Evolutionary conservation across 2,888 invertebrate genomes (phyloP), one percentile per base, ranked within the genome.

Genomic region (Antheraea yamamai): DNA sequence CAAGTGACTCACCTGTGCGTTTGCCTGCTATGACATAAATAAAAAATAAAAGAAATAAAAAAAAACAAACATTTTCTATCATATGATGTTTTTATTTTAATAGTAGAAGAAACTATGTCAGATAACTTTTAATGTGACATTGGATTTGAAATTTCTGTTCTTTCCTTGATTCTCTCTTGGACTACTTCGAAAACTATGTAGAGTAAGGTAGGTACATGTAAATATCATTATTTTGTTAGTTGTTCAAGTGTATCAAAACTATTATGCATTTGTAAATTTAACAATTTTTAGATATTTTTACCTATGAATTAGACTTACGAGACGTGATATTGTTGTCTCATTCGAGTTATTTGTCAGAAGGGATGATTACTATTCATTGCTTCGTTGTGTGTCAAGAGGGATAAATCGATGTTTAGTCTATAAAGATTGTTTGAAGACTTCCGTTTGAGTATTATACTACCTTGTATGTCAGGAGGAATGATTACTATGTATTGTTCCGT

Each of bases 141-240:
- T 55, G 20, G 20, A 55, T 55, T 55, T 55, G 20, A 55, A 55
- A 20, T 20, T 55, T 55, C 20, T 55, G n/a, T 61, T 61, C 61
- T 61, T 61, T 61, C 10, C 61, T 23, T 23, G 23, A n/a, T 61
- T 61, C 61, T 47, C 47, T 47, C 61, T 23, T 23, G 61, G 61
- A 61, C 61, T 61, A 23, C 61, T n/a, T 61, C 61, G 61, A 61
- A 61, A 61, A 61, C 23, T 61, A 23, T 61, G 2, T 61, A 61
- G 61, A n/a, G 10, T n/a, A 61, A 61, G 61, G 61, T 61, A 61
- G 61, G 61, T 61, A 61, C n/a, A 61, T 23, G 61, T 61, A 23
- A 61, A 61, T n/a, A 23, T 61, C 10, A 23, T 61, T 71, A 72
- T 70, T 61, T 61, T 4, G 8, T 4, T 58, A 20, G 0, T 6